A percentile compares a stretch with the other conserved stretches of the same genome.
These are phyloP conservation scores for Furnarius figulus DNA, from an alignment of 2,113 vertebrate genomes.

Conservation along the genomic window DNA sequence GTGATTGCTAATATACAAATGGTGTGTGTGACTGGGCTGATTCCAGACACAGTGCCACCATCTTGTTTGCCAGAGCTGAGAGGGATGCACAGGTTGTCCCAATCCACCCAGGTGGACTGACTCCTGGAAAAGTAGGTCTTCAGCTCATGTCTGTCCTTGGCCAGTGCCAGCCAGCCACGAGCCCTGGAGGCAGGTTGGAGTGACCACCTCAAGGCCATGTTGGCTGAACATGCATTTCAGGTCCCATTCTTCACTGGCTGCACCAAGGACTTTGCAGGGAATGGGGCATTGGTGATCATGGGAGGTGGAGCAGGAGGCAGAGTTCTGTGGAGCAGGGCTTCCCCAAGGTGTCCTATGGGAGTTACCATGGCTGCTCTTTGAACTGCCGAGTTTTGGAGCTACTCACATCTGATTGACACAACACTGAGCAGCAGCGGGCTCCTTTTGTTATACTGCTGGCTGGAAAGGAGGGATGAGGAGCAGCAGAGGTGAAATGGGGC, in stretches of 20 bases:
- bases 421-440: background rate
- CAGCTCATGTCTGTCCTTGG: background rate
- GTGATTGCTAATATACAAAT: background rate
- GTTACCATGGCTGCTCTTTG: background rate
- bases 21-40: accelerated
- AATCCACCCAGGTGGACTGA: background rate
- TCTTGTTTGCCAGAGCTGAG: background rate
- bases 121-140: background rate
- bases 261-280: background rate
- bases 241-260: background rate
- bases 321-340: background rate
- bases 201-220: background rate
- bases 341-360: background rate
- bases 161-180: accelerated
- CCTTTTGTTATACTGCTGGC: background rate
- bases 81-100: background rate
- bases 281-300: accelerated
- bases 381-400: background rate
- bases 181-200: background rate
- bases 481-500: background rate
- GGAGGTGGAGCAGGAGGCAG: background rate
- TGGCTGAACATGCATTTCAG: background rate
- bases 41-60: background rate
- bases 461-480: background rate
- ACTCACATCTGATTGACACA: background rate